Evolutionary conservation across 2,113 vertebrate genomes (phyloP), one percentile per base, ranked within the genome.

Genomic region (Embiotoca jacksoni): DNA sequence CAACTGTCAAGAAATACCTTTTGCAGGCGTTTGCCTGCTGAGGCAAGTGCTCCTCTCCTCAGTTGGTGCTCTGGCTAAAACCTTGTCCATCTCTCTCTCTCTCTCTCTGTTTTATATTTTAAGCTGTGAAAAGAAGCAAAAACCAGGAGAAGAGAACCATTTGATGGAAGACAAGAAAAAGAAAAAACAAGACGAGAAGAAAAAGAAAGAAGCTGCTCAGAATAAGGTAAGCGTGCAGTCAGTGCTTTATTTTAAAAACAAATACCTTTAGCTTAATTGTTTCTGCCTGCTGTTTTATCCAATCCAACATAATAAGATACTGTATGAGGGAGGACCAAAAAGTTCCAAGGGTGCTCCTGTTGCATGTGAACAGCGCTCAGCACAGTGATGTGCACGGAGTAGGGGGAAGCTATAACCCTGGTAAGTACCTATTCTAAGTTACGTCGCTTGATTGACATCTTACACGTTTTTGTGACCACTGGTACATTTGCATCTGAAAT

Each of bases 81-180:
- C 5, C 2, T 15, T 74, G 31, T 31, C 33, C 2, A 61, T 71
- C 7, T 52, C 39, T 23, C 30, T 67, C 36, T 64, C 7, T 37
- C 33, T 13, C 11, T 58, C 13, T 70, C 1, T 69, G 10, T n/a
- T 60, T 65, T 77, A 6, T 54, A 80, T 91, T 92, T n/a, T 72
- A 77, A 89, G 85, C 87, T 96, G 95, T 94, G 96, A 96, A 94
- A 96, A 96, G 94, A 96, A 96, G 93, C 94, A 92, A 94, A 92
- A 94, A 95, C 95, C 94, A 96, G 92, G 87, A 96, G 92, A 95
- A 95, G 96, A 97, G 95, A 96, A 97, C 94, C 96, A 93, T 97
- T 98, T 99, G 97, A 99, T 99, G 97, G 97, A 98, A 98, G 97
- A 98, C 96, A 98, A 97, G 96, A 99, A 97, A 98, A 99, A 97